Evolutionary conservation across 1,140 invertebrate species (phyloP).

Genomic region (Drosophila melanica): DNA sequence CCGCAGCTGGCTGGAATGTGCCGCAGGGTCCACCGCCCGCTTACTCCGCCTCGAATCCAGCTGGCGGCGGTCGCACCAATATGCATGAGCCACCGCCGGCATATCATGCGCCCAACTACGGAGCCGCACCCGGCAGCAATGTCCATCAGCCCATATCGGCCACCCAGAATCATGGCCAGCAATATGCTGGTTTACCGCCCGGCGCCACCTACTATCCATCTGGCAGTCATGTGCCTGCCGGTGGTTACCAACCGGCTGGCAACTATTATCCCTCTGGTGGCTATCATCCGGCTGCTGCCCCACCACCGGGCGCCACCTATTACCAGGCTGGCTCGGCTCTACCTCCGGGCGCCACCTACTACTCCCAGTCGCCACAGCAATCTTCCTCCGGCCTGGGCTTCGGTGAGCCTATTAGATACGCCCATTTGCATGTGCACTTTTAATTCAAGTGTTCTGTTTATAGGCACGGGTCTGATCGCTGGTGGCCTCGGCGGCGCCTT

Average conservation of each 20-base stretch:
- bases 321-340: conserved; percentile 69
- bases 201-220: conserved; percentile 71
- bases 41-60: conserved; percentile 71
- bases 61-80: conserved; percentile 66
- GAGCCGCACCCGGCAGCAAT: conserved; percentile 59
- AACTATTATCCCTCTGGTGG: conserved; percentile 57
- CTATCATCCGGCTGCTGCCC: conserved; percentile 54
- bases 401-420: conserved; percentile 44
- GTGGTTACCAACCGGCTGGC: conserved; percentile 34
- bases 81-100: conserved; percentile 69
- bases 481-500: conserved; percentile 76
- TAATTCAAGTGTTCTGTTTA: neutral
- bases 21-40: conserved; percentile 73
- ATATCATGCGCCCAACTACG: conserved; percentile 69
- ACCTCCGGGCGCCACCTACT: conserved; percentile 73
- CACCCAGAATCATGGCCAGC: conserved; percentile 61
- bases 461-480: conserved; percentile 73
- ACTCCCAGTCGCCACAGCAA: conserved; percentile 68
- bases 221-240: conserved; percentile 42
- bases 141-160: conserved; percentile 62
- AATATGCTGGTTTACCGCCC: conserved; percentile 53
- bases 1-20: conserved; percentile 74
- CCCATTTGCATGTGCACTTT: too few relatives aligned
- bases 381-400: conserved; percentile 78
- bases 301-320: conserved; percentile 76